Conservation (phyloP, 2,113 vertebrate genomes). For the Melanotaenia duboulayi region DNA sequence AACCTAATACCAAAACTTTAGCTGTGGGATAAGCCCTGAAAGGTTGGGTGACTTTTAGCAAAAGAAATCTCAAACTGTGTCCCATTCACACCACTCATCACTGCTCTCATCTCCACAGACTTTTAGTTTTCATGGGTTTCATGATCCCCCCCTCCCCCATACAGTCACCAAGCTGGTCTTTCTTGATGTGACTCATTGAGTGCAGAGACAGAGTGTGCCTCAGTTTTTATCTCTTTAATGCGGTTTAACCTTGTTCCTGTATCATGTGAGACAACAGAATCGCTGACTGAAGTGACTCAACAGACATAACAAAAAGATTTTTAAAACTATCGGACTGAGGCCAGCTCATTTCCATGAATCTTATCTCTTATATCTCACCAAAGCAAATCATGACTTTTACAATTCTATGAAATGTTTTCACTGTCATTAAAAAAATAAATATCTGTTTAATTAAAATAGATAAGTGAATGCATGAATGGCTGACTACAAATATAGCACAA, state of each 20-base stretch:
- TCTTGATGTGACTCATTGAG: constrained; percentile 60
- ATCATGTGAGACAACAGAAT: constrained; percentile 39
- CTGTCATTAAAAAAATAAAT: not conserved
- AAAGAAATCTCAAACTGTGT: constrained; percentile 45
- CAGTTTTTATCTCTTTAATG: constrained; percentile 33
- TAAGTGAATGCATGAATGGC: not conserved
- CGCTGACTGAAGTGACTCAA: constrained; percentile 14
- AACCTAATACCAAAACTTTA: constrained; percentile 62
- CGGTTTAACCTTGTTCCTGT: constrained; percentile 23
- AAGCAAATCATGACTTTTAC: not conserved
- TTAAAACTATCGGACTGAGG: not conserved
- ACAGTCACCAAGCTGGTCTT: constrained; percentile 49
- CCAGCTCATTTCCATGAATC: constrained; percentile 11
- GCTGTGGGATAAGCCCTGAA: constrained; percentile 56
- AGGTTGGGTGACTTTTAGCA: constrained; percentile 53
- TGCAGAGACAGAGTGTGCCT: constrained; percentile 57
- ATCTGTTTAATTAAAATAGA: not conserved
- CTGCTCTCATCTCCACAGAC: constrained; percentile 47
- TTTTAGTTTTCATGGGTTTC: constrained; percentile 51
- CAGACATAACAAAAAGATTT: constrained; percentile 12
- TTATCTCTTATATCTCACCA: not conserved
- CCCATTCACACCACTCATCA: constrained; percentile 41
- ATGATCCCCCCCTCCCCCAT: constrained; percentile 36
- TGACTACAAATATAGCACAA: not conserved
- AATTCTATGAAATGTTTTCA: not conserved